Base-by-base conservation (phyloP, 1,140 invertebrate genomes). In the Drosophila repleta region DNA sequence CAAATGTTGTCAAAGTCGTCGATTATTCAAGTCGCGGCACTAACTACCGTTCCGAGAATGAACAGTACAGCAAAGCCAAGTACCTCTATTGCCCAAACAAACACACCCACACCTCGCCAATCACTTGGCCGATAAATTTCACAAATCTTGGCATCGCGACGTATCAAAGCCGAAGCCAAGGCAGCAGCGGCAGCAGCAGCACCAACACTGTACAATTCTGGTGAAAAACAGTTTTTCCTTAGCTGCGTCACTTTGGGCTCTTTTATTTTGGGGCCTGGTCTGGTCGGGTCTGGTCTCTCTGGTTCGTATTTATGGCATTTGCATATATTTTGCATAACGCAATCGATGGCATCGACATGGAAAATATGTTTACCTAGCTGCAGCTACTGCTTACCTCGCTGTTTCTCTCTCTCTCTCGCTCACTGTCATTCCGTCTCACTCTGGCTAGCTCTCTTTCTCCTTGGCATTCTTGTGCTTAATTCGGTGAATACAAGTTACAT, bases 321-420 rank as follows among this genome's bases (percentile, higher is more conserved):
- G 88, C 88, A 90, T 88, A 89, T 90, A 90, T 90, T 90, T 90
- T 90, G 88, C 88, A 90, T 90, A 90, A 90, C 88, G 88, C 88
- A 90, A 90, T 90, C 88, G 88, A 90, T 90, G 79, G 74, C 84
- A 90, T 90, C 88, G 88, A 90, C 88, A 90, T 90, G 88, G 82
- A 90, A 90, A 90, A 90, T 90, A 90, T 90, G 88, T 90, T 89
- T 76, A 70, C 72, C 74, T 74, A 41, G 46, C 53, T 48, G 35
- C 52, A 46, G 66, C 72, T 70, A 52, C 66, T 60, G 72, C 64
- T 46, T 46, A 17, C 46, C 39, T 52, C 49, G 7, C n/a, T 52
- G 2, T 1, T 39, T 18, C 20, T 53, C n/a, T 61, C 21, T 46
- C 51, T 45, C 46, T 21, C 46, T 60, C 46, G 21, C 26, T 15